Base-by-base conservation (phyloP, 2,888 invertebrate species). In the Drosophila buzzatii region DNA sequence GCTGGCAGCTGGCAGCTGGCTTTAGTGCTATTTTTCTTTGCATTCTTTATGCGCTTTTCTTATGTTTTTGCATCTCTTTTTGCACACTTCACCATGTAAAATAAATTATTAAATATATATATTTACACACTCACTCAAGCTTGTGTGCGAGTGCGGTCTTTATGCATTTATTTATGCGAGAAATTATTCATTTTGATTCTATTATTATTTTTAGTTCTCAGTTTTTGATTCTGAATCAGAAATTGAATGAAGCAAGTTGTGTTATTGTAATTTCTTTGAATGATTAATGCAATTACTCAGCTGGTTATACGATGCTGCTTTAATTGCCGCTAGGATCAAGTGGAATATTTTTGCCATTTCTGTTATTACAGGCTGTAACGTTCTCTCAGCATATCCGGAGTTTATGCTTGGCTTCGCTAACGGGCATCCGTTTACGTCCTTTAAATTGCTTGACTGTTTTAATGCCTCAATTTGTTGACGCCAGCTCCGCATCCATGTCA, bases 261-360 rank as follows among this genome's bases (percentile, higher is more conserved):
- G 44, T 45, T 72, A 70, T 75, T 67, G 70, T 55, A 66, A 76
- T 68, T 79, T 68, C 58, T 71, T 75, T 74, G 45, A 73, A 67
- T 75, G 66, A 60, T 66, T 67, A 80, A 77, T 70, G 70, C 75
- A 77, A 81, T 82, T 75, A 75, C 82, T 55, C 61, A 53, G 55
- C 47, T 42, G 44, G 55, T 58, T 65, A 72, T 61, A 61, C 63
- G 65, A 42, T 37, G 23, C 39, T 33, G 20, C 16, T 52, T 42
- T 49, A 70, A 59, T 56, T 56, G 45, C 49, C 31, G 49, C 44
- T 33, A 18, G 47, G 3, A 3, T 33, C 6, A 20, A 20, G 35
- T 8, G 23, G 62, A 53, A 23, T 51, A 7, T 12, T 20, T 33
- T 41, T n/a, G 47, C 33, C 14, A 31, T 35, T 33, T 35, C 33